phyloP scores from a whole-genome alignment of 2,888 invertebrate species.

The Tinea trinotella region DNA sequence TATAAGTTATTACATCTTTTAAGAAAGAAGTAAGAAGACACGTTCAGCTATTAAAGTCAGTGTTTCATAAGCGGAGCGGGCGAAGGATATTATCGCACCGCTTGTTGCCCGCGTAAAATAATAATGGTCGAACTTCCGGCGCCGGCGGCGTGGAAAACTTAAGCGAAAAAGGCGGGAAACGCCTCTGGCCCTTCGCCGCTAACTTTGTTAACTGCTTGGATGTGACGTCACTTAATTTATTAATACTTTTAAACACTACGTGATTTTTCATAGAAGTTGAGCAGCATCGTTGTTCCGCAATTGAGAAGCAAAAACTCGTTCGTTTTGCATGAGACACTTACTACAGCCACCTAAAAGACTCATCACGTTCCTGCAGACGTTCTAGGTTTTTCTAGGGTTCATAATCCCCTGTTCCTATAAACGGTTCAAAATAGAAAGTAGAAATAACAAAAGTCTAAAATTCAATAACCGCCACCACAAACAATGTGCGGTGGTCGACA shows the following conservation, averaged over 20 bases:
- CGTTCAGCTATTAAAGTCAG: slow-evolving; percentile 62
- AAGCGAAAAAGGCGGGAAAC: slow-evolving; percentile 66
- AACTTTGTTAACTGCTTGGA: slow-evolving; percentile 59
- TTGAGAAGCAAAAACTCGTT: no score
- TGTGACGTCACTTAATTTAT: slow-evolving; percentile 72
- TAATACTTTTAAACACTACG: slow-evolving; percentile 36
- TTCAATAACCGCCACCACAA: slow-evolving; percentile 65
- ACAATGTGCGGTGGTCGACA: slow-evolving; percentile 46
- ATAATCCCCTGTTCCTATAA: no score
- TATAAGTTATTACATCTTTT: slow-evolving; percentile 67
- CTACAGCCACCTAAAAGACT: no score
- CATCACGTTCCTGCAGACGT: no score
- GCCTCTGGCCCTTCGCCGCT: slow-evolving; percentile 54
- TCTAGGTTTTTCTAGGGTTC: no score
- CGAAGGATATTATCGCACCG: slow-evolving; percentile 71
- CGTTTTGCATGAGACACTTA: no score
- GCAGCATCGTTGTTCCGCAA: no score
- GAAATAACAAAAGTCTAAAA: slow-evolving; percentile 25
- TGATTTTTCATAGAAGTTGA: background rate
- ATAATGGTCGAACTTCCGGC: slow-evolving; percentile 74
- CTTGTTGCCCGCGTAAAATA: slow-evolving; percentile 74
- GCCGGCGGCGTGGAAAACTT: slow-evolving; percentile 70
- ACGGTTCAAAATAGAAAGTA: background rate
- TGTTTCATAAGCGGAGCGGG: slow-evolving; percentile 33
- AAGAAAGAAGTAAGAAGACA: slow-evolving; percentile 66